Conservation (phyloP, 2,888 invertebrate genomes). For the Scaptomyza polygonia region DNA sequence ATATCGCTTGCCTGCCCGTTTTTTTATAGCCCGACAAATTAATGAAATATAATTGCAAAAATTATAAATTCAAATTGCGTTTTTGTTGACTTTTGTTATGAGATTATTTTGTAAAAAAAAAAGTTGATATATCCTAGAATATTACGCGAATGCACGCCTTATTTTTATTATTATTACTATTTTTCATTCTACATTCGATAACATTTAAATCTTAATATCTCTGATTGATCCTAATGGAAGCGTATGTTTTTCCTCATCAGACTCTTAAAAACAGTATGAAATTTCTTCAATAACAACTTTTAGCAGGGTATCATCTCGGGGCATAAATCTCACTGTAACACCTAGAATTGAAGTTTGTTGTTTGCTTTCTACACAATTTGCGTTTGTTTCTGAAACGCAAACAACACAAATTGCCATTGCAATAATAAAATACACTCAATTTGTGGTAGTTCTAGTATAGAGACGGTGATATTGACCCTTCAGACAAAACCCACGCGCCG, state of each 20-base stretch:
- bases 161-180: too few relatives aligned
- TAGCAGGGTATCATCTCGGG: slow-evolving; percentile 14
- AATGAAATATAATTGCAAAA: slow-evolving; percentile 76
- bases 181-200: too few relatives aligned
- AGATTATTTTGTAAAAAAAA: too few relatives aligned
- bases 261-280: not conserved
- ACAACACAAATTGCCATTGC: slow-evolving; percentile 37
- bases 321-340: slow-evolving; percentile 6
- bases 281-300: not conserved
- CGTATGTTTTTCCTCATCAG: too few relatives aligned
- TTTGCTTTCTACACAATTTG: slow-evolving; percentile 12
- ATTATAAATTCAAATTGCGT: slow-evolving; percentile 77
- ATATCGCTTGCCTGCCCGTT: slow-evolving; percentile 60
- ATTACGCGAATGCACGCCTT: too few relatives aligned
- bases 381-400: slow-evolving; percentile 42
- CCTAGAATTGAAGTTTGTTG: not conserved
- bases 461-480: slow-evolving; percentile 47
- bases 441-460: slow-evolving; percentile 42
- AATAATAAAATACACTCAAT: slow-evolving; percentile 57
- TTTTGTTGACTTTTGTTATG: slow-evolving; percentile 36
- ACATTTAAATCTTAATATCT: not conserved
- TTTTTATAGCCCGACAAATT: slow-evolving; percentile 66
- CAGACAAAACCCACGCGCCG: slow-evolving; percentile 58
- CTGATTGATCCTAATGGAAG: not conserved
- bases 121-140: too few relatives aligned